Percentiles rank a stretch among this genome's conserved stretches.
phyloP scores from a whole-genome alignment of 2,113 vertebrate species.

The Stomatorhinus ivindoensis region DNA sequence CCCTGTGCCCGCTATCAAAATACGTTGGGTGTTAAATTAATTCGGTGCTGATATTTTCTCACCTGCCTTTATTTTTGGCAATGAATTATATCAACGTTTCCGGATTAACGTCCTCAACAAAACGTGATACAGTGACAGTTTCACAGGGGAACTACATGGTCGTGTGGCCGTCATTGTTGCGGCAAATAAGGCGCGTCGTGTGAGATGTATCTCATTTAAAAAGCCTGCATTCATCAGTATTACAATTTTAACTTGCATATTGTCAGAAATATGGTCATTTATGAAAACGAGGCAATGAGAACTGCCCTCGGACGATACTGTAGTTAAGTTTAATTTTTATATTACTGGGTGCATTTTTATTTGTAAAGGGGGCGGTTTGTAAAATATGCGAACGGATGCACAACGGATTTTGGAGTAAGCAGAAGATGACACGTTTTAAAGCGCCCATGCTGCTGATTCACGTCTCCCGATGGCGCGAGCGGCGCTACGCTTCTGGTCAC shows the following conservation, averaged over 20 bases:
- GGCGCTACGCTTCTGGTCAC: conserved; percentile 25
- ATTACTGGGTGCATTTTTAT: not conserved
- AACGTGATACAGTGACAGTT: conserved; percentile 10
- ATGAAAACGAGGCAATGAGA: not conserved
- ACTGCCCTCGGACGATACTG: not conserved
- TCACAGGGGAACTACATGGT: not conserved
- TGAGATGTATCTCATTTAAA: no score
- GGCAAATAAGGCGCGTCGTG: not conserved
- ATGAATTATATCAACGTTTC: not conserved
- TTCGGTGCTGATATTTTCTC: not conserved
- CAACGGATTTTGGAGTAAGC: not conserved
- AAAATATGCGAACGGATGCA: not conserved
- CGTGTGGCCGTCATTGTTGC: not conserved
- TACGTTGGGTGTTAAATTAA: not conserved
- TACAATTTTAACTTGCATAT: not conserved
- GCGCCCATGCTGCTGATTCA: conserved; percentile 12
- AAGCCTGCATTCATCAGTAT: not conserved
- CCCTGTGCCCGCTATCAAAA: not conserved
- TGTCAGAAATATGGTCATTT: not conserved
- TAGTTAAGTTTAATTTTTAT: not conserved
- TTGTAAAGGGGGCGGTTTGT: not conserved
- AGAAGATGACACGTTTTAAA: not conserved
- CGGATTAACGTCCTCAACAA: not conserved
- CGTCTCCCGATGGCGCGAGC: not conserved
- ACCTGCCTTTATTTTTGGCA: not conserved